phyloP scores from a whole-genome alignment of 2,888 invertebrate genomes.

The Omphaloscelis lunosa region DNA sequence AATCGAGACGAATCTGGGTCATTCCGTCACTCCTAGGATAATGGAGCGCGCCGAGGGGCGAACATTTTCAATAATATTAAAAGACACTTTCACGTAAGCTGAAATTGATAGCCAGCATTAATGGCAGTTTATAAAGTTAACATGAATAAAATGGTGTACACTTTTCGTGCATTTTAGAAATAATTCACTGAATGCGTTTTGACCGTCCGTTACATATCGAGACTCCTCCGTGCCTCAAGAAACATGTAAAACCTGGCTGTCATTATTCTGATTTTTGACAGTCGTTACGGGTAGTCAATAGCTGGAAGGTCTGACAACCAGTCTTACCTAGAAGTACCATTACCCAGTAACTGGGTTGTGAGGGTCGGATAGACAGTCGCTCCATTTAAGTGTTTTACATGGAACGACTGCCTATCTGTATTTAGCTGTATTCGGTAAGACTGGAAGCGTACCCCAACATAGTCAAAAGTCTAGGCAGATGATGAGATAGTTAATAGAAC shows the following conservation, averaged over 20 bases:
- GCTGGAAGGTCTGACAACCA: background rate
- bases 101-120: constrained; percentile 16
- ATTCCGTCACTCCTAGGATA: constrained; percentile 52
- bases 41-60: constrained; percentile 44
- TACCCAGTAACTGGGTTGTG: background rate
- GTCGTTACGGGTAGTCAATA: background rate
- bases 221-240: background rate
- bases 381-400: too few species aligned
- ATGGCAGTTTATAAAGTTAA: constrained; percentile 35
- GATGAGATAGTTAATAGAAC: too few species aligned
- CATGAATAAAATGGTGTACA: constrained; percentile 10
- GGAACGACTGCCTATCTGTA: background rate
- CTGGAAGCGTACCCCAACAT: background rate
- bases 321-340: background rate
- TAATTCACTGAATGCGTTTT: background rate
- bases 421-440: background rate
- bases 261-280: background rate
- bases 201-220: background rate
- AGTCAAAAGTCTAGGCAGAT: background rate
- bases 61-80: constrained; percentile 61
- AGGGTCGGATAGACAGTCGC: background rate
- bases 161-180: background rate
- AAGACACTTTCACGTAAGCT: constrained; percentile 46
- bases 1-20: constrained; percentile 64
- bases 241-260: background rate